Percentiles rank a stretch among this genome's conserved stretches.
Evolutionary conservation across 1,140 invertebrate species (phyloP).

Genomic region (Ostrea edulis): DNA sequence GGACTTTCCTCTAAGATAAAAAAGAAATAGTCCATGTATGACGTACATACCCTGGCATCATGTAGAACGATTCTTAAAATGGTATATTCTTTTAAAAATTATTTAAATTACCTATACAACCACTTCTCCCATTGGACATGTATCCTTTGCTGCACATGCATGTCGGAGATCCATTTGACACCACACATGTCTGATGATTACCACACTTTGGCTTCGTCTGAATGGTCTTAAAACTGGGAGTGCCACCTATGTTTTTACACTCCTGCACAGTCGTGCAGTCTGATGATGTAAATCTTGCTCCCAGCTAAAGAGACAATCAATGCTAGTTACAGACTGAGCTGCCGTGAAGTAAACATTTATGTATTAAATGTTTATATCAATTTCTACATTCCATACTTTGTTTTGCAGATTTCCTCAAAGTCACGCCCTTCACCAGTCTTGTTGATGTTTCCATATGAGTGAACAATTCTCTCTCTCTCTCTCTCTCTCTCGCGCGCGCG

Average conservation of each 20-base stretch:
- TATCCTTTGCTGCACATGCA: not conserved
- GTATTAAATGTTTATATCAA: too few relatives aligned
- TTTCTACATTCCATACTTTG: too few relatives aligned
- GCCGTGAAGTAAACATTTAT: not conserved
- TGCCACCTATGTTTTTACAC: not conserved
- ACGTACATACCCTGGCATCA: not conserved
- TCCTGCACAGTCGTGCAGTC: not conserved
- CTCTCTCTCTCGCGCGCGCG: too few relatives aligned
- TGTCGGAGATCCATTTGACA: not conserved
- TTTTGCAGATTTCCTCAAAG: too few relatives aligned
- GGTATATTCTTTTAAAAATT: not conserved
- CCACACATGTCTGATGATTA: not conserved
- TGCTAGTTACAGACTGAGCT: not conserved
- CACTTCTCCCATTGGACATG: not conserved
- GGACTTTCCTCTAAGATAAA: not conserved
- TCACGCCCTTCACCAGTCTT: too few relatives aligned
- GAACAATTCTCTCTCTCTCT: not conserved
- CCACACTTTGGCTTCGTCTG: not conserved
- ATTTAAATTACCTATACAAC: not conserved
- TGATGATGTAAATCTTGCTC: not conserved
- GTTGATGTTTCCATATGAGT: not conserved
- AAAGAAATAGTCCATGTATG: not conserved
- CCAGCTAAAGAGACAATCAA: not conserved
- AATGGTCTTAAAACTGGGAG: not conserved
- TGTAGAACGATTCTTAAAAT: not conserved